Evolutionary conservation across 2,113 vertebrate species (phyloP).

Genomic region (Cephalophus harveyi): DNA sequence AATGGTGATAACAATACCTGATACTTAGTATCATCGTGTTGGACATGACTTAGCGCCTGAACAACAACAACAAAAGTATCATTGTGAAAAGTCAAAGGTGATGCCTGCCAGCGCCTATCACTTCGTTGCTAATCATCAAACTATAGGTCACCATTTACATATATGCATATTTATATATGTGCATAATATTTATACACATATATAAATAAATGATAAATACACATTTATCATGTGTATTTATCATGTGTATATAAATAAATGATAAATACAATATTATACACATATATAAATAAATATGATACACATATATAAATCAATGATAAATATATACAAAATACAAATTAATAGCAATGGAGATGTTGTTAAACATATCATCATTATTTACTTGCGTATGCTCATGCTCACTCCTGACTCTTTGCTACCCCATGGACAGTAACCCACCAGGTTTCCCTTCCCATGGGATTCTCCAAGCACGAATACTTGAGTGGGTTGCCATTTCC

Average conservation of each 20-base stretch:
- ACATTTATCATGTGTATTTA: too few relatives aligned
- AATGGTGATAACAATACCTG: neutral
- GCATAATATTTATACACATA: neutral
- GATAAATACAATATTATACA: too few relatives aligned
- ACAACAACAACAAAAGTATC: neutral
- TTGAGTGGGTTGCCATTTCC: neutral
- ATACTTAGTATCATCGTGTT: neutral
- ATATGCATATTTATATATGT: neutral
- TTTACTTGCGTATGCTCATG: neutral
- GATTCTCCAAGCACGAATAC: neutral
- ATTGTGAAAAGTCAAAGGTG: neutral
- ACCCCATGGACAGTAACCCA: neutral
- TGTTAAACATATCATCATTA: neutral
- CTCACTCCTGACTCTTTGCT: neutral
- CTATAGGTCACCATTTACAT: neutral
- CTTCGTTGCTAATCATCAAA: neutral
- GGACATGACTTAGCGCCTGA: neutral
- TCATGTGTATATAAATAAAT: too few relatives aligned
- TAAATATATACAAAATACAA: neutral
- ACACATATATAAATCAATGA: neutral
- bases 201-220: neutral
- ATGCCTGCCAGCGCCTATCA: fast-evolving
- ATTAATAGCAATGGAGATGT: neutral
- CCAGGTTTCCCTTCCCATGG: neutral
- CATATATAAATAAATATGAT: neutral